Conservation (phyloP, 2,888 invertebrate genomes). For the Plebejus melissa region DNA sequence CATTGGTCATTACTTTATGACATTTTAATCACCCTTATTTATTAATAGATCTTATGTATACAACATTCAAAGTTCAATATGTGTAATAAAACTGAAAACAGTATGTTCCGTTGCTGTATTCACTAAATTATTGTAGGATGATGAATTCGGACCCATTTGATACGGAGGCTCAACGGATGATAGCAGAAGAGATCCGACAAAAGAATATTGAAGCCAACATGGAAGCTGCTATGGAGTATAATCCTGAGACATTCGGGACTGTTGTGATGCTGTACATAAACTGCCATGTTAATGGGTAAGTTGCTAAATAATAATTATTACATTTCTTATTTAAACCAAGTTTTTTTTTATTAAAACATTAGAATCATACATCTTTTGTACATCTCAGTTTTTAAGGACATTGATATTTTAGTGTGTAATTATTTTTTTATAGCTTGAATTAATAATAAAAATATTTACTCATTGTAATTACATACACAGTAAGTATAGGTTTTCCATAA, state of each 20-base stretch:
- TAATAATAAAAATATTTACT: no score
- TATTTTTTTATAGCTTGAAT: no score
- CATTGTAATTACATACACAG: no score
- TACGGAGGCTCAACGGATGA: conserved; percentile 94
- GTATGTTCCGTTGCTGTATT: not conserved
- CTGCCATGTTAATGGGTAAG: conserved; percentile 94
- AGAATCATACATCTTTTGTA: no score
- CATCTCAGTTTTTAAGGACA: no score
- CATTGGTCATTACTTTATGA: not conserved
- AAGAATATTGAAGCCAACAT: conserved; percentile 98
- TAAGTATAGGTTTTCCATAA: no score
- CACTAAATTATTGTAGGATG: conserved; percentile 76
- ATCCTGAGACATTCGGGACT: conserved; percentile 98
- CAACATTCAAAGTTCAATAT: no score
- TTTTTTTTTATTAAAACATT: no score
- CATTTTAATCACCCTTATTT: not conserved
- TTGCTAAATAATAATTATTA: not conserved
- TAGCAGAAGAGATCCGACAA: conserved; percentile 96
- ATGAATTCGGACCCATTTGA: conserved; percentile 97
- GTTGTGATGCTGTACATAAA: conserved; percentile 99
- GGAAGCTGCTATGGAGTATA: conserved; percentile 99
- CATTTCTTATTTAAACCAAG: no score
- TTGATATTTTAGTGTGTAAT: no score
- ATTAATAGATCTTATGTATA: not conserved
- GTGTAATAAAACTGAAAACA: not conserved